phyloP scores from a whole-genome alignment of 2,888 invertebrate species.

The Phaonia tiefii region DNA sequence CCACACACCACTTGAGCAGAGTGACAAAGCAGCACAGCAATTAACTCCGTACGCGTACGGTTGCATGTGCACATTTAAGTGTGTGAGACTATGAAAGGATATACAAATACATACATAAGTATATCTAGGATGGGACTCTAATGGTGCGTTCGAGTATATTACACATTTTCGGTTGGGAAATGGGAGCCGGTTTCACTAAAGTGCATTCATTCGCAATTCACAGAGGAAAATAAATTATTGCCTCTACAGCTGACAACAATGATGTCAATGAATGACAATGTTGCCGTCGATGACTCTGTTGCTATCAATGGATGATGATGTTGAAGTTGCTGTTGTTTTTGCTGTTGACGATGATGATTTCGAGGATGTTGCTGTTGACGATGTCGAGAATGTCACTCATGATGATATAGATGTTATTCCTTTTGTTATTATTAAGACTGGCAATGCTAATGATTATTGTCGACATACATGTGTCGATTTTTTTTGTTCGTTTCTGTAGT shows the following conservation, averaged over 20 bases:
- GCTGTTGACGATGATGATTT: slow-evolving; percentile 17
- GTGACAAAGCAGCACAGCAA: slow-evolving; percentile 22
- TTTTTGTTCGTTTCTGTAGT: too few relatives aligned
- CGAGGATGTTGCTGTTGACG: neutral
- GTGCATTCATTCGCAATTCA: slow-evolving; percentile 54
- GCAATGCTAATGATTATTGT: slow-evolving; percentile 11
- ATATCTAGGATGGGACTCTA: too few relatives aligned
- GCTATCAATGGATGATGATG: neutral
- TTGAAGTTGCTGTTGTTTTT: neutral
- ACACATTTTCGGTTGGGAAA: slow-evolving; percentile 16
- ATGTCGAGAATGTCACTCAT: neutral
- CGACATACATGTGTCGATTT: too few relatives aligned
- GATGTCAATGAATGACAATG: slow-evolving; percentile 23
- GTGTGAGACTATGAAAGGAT: neutral
- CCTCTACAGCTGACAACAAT: slow-evolving; percentile 44
- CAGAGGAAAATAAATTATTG: slow-evolving; percentile 47
- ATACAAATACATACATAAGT: too few relatives aligned
- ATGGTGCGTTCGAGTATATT: too few relatives aligned
- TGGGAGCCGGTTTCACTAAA: slow-evolving; percentile 41
- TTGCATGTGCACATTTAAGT: neutral
- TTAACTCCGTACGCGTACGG: slow-evolving; percentile 16
- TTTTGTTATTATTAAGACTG: neutral
- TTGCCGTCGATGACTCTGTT: neutral
- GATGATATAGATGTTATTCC: neutral
- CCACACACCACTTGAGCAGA: slow-evolving; percentile 32